Conservation (phyloP, 2,888 invertebrate genomes). For the Eubasilissa splendida region DNA sequence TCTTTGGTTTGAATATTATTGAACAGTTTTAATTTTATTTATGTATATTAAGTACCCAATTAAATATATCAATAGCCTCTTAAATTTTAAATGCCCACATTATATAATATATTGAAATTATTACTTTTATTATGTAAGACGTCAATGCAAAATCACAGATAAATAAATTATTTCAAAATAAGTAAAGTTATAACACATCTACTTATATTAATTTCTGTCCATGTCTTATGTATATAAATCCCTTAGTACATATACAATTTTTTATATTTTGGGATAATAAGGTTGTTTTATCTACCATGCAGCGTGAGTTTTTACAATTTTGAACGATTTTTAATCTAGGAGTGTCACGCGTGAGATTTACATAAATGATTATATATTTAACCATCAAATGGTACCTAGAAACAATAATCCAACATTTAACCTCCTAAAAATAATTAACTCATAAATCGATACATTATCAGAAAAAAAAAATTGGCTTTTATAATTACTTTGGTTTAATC, state of each 20-base stretch:
- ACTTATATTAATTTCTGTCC: background rate
- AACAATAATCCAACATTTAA: constrained; percentile 43
- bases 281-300: background rate
- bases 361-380: constrained; percentile 22
- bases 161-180: constrained; percentile 30
- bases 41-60: constrained; percentile 30
- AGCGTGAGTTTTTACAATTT: constrained; percentile 1
- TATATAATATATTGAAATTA: background rate
- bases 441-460: constrained; percentile 11
- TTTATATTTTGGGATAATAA: background rate
- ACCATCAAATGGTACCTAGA: constrained; percentile 41
- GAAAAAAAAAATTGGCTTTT: background rate
- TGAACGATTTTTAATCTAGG: constrained; percentile 37
- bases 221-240: constrained; percentile 16
- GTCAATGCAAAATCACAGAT: constrained; percentile 38
- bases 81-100: constrained; percentile 13
- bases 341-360: constrained; percentile 20
- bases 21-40: constrained; percentile 40
- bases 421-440: constrained; percentile 32
- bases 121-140: constrained; percentile 18
- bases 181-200: constrained; percentile 7
- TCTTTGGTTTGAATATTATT: constrained; percentile 56
- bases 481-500: constrained; percentile 39
- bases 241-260: background rate
- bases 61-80: constrained; percentile 32